Conservation (phyloP, 2,113 vertebrate species). For the Chlorodrepanis virens region DNA sequence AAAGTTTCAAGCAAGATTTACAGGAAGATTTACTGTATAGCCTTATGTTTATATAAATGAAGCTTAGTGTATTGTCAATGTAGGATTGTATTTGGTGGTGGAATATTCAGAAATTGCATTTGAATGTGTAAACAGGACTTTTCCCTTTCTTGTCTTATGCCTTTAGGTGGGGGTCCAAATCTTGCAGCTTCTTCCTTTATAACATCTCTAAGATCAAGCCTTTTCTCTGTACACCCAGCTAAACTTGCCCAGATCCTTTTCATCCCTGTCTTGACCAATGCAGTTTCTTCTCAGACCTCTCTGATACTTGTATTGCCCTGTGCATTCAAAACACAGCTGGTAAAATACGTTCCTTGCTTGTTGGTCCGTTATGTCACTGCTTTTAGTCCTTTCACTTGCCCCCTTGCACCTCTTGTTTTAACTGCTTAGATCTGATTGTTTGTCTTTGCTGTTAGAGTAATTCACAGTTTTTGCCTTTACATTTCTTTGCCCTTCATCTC, state of each 20-base stretch:
- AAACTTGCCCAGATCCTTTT: constrained; percentile 64
- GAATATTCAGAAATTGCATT: neutral
- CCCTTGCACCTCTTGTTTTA: neutral
- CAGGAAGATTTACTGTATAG: neutral
- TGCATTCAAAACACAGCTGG: constrained; percentile 58
- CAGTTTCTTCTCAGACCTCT: constrained; percentile 59
- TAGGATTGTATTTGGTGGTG: neutral
- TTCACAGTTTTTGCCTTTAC: neutral
- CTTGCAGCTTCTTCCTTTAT: constrained; percentile 47
- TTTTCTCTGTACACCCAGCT: constrained; percentile 49
- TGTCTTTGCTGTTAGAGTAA: neutral
- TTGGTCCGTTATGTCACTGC: neutral
- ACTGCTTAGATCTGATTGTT: neutral
- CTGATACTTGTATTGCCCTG: constrained; percentile 49
- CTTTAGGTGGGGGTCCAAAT: constrained; percentile 49
- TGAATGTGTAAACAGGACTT: constrained; percentile 39
- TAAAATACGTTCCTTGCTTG: constrained; percentile 53
- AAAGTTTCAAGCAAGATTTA: neutral
- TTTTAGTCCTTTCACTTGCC: constrained; percentile 3
- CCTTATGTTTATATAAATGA: neutral
- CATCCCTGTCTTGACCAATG: constrained; percentile 56
- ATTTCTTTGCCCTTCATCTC: neutral
- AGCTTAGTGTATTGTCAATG: neutral
- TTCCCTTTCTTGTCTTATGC: constrained; percentile 47
- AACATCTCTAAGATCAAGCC: constrained; percentile 55